These are phyloP conservation scores for Hybos culiciformis DNA, from an alignment of 2,888 invertebrate species.

Conservation along the genomic window DNA sequence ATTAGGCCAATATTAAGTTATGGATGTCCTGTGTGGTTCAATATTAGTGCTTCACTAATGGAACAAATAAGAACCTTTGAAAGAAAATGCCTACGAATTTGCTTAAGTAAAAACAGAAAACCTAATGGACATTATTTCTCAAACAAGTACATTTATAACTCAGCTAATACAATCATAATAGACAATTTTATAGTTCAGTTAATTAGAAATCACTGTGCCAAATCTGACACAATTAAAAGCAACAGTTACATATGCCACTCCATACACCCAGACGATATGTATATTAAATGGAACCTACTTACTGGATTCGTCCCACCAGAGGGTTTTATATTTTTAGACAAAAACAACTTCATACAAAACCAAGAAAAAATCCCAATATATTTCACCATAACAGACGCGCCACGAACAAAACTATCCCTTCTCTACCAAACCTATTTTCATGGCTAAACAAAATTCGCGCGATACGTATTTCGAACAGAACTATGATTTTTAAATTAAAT, in stretches of 20 bases:
- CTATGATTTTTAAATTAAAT: too few species aligned
- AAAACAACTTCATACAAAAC: background rate
- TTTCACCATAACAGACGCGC: background rate
- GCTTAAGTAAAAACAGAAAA: background rate
- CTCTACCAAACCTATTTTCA: too few species aligned
- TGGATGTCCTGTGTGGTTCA: background rate
- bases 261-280: background rate
- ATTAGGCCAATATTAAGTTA: background rate
- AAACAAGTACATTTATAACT: background rate
- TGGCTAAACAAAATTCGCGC: too few species aligned
- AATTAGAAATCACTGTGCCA: background rate
- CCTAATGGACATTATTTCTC: background rate
- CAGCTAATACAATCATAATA: background rate
- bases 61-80: background rate
- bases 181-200: background rate
- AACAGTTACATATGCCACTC: background rate
- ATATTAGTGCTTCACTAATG: background rate
- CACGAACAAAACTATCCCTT: too few species aligned
- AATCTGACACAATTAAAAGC: background rate
- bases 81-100: constrained; percentile 2
- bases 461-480: too few species aligned
- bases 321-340: background rate
- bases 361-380: background rate
- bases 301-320: background rate
- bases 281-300: background rate